Evolutionary conservation across 1,140 invertebrate genomes (phyloP).

Genomic region (Araneus ventricosus): DNA sequence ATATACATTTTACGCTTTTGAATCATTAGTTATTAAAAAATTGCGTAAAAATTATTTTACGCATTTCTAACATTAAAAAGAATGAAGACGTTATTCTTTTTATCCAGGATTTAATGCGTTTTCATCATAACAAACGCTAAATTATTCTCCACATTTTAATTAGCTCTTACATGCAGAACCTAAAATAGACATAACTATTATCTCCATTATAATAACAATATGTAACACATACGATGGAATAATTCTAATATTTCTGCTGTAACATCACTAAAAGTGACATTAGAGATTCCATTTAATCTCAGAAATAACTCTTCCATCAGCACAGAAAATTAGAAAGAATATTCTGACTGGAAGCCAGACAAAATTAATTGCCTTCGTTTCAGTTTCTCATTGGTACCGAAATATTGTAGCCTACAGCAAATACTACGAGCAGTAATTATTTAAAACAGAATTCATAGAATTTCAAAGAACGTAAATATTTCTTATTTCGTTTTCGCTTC

Average conservation of each 20-base stretch:
- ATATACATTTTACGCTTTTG: too few relatives aligned
- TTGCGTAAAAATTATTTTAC: too few relatives aligned
- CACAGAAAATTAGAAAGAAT: neutral
- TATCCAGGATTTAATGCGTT: too few relatives aligned
- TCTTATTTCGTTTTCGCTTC: slow-evolving; percentile 37
- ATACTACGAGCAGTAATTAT: slow-evolving; percentile 1
- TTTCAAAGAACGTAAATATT: slow-evolving; percentile 49
- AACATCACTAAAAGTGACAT: neutral
- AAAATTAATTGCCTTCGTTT: slow-evolving; percentile 39
- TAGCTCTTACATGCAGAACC: too few relatives aligned
- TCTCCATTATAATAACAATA: neutral
- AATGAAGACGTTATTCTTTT: too few relatives aligned
- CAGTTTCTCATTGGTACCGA: slow-evolving; percentile 1
- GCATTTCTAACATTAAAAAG: too few relatives aligned
- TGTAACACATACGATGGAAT: neutral
- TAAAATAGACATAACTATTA: too few relatives aligned
- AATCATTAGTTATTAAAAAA: too few relatives aligned
- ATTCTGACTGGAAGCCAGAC: neutral
- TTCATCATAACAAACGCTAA: too few relatives aligned
- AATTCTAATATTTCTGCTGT: neutral
- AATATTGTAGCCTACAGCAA: slow-evolving; percentile 38
- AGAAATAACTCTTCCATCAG: neutral
- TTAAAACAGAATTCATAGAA: slow-evolving; percentile 27
- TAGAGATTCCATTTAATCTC: neutral
- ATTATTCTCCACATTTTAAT: too few relatives aligned